Percentiles rank a stretch among this genome's conserved stretches.
These are phyloP conservation scores for Pseudomugil gertrudae DNA, from an alignment of 2,797 vertebrate genomes.

Conservation along the genomic window DNA sequence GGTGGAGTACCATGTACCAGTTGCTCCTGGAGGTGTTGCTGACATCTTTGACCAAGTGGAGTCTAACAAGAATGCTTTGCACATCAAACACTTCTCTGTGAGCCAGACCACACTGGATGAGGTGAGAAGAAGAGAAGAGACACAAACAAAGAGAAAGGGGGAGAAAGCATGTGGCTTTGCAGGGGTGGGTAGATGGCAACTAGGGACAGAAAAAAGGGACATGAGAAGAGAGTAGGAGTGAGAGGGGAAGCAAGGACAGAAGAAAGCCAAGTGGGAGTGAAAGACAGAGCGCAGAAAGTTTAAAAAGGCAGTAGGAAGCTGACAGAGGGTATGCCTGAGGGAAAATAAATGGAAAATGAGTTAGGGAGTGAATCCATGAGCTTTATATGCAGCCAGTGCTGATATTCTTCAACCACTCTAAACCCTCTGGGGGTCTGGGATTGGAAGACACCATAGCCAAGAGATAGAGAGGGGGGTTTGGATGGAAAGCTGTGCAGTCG, in stretches of 20 bases:
- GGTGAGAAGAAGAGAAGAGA: constrained; percentile 80
- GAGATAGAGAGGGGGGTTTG: constrained; percentile 11
- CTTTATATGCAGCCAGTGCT: constrained; percentile 71
- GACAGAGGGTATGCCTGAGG: constrained; percentile 69
- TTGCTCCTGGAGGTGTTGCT: constrained; percentile 92
- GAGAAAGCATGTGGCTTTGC: constrained; percentile 43
- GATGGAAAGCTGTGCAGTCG: constrained; percentile 6
- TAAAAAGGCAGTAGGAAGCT: constrained; percentile 61
- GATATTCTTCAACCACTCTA: constrained; percentile 66
- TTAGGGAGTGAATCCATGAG: constrained; percentile 64
- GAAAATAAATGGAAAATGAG: constrained; percentile 77
- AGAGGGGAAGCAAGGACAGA: constrained; percentile 46
- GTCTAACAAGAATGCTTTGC: constrained; percentile 87
- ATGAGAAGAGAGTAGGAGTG: constrained; percentile 42
- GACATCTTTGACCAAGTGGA: constrained; percentile 96
- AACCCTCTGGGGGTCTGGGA: constrained; percentile 59
- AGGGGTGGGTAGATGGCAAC: constrained; percentile 34
- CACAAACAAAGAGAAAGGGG: constrained; percentile 30
- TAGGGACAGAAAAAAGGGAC: constrained; percentile 44
- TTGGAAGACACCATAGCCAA: constrained; percentile 52
- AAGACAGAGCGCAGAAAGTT: constrained; percentile 67
- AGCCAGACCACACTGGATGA: constrained; percentile 97
- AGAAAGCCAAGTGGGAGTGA: constrained; percentile 66
- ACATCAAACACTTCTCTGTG: constrained; percentile 96
- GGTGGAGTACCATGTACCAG: constrained; percentile 91